A percentile compares a stretch with the other conserved stretches of the same genome.
Evolutionary conservation across 2,113 vertebrate genomes (phyloP).

Genomic region (Ctenodactylus gundi): DNA sequence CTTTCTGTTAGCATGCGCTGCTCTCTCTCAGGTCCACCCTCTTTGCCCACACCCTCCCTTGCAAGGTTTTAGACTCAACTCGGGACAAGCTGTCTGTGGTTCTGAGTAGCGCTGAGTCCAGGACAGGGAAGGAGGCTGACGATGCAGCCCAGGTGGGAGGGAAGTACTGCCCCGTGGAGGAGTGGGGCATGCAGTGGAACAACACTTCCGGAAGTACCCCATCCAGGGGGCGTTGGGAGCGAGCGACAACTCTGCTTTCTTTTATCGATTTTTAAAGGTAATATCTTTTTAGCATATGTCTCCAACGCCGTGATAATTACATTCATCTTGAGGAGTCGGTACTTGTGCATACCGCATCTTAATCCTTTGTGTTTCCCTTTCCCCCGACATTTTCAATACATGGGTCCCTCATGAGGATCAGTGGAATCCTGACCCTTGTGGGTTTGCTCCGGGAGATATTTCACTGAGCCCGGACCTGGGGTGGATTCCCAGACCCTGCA

Average conservation of each 20-base stretch:
- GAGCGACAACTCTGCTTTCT: too few species aligned
- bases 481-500: background rate
- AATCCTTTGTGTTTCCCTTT: too few species aligned
- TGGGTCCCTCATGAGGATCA: background rate
- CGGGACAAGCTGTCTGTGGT: background rate
- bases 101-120: background rate
- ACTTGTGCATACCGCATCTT: too few species aligned
- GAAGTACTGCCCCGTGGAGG: too few species aligned
- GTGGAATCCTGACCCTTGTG: background rate
- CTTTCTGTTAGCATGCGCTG: background rate
- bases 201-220: too few species aligned
- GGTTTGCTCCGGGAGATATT: background rate
- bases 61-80: background rate
- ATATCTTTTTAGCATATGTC: too few species aligned
- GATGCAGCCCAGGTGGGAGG: rapidly evolving
- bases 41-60: background rate
- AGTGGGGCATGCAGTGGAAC: background rate
- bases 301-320: too few species aligned
- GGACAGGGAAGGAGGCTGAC: background rate
- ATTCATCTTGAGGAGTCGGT: too few species aligned
- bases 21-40: background rate
- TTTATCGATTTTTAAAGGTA: background rate
- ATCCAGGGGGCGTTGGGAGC: too few species aligned
- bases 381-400: background rate
- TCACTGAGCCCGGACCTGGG: background rate